Evolutionary conservation across 2,797 vertebrate species (phyloP), one percentile per base, ranked within the genome.

Genomic region (Xenentodon cancila): DNA sequence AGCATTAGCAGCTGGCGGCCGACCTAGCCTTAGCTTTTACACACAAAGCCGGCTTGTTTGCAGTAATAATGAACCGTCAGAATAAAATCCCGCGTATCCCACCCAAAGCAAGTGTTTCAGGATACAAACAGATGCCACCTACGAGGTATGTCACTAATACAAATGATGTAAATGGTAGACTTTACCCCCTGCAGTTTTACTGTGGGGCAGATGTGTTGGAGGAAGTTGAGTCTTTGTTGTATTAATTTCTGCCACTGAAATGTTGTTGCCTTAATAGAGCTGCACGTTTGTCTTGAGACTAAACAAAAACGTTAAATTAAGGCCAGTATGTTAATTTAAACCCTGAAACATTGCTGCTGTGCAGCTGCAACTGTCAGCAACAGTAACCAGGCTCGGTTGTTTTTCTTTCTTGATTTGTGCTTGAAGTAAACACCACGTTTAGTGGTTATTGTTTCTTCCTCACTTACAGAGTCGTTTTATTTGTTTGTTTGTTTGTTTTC

Each of bases 1-100:
- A 2, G 7, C 3, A 13, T 2, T 2, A 8, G 32, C 7, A 17
- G 17, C 21, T 11, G n/a, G 18, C 5, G 3, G 12, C 5, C 13
- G 16, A 56, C 0, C 7, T 0, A 49, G 44, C 47, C 18, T 43
- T 44, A 27, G 19, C 3, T 11, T 18, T 12, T 21, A 47, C 3
- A 19, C 20, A 5, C 32, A 49, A 6, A 19, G 9, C 22, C 22
- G 1, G 15, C 13, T 18, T 1, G 17, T 11, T 17, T 45, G 1
- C 2, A n/a, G 54, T 18, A 6, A 71, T 0, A 37, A 90, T 85
- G 87, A 77, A 67, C 5, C 71, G 46, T 2, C 46, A n/a, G 8
- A 59, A 46, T 1, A 56, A 45, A 9, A n/a, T 3, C 0, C 56
- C 61, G 1, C 67, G 68, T 17, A 54, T 6, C 1, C 18, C 40